Base-by-base conservation (phyloP, 92 coral and sea anemone genomes). In the Parazoanthus darwini region DNA sequence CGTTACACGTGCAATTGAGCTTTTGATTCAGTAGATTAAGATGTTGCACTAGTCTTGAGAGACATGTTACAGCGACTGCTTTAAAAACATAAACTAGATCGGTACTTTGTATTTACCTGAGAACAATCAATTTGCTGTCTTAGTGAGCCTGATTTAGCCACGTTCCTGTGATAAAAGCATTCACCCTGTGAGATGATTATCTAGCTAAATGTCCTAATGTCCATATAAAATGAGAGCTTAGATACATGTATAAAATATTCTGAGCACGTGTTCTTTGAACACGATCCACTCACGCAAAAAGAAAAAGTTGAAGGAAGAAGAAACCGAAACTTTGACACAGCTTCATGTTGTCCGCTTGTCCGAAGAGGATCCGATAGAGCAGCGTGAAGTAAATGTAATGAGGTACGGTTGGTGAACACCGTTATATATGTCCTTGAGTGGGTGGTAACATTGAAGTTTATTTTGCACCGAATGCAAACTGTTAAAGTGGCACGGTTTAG, bases 391-490 rank as follows among this genome's bases (percentile, higher is more conserved):
- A 46, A 48, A 44, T 71, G 67, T 70, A 67, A 2, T 43, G 77
- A 18, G 10, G 77, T 26, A 71, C 42, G 74, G 44, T 54, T 25
- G 29, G 39, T 46, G 87, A 73, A 72, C 25, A 54, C 38, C 14
- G 87, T 70, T 84, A 43, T 84, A 84, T 84, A 84, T 25, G n/a
- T 44, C 54, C 79, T 84, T 84, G 87, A 84, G 87, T 84, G 87
- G 87, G 87, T 84, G 87, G 87, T 71, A 84, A 84, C 87, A 56
- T 84, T 43, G 50, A 84, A 84, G 87, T 84, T 71, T 84, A 84
- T 71, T 84, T 84, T 71, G 54, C 79, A 42, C 87, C 67, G 67
- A 48, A 46, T 72, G 77, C 66, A 84, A 44, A 84, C 79, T 84
- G 87, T 48, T 84, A 43, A 84, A 84, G 68, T 84, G 79, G 46